Evolutionary conservation across 2,113 vertebrate genomes (phyloP).

Genomic region (Takifugu bimaculatus): DNA sequence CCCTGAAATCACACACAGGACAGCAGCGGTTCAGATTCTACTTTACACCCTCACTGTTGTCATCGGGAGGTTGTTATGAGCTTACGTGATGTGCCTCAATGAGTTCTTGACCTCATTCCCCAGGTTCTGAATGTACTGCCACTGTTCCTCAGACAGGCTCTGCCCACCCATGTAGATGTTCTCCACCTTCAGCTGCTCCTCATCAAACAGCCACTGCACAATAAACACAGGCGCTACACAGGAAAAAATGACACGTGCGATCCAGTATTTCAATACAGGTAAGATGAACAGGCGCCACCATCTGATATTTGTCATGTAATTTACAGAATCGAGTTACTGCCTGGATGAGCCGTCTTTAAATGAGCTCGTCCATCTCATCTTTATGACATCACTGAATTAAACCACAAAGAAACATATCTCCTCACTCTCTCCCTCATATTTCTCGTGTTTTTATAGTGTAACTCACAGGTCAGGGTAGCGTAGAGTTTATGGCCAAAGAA

Average conservation of each 20-base stretch:
- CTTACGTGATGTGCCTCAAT: slow-evolving; percentile 78
- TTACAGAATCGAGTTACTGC: too few species aligned
- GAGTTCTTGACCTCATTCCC: slow-evolving; percentile 79
- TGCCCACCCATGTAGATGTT: slow-evolving; percentile 80
- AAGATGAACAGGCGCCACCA: neutral
- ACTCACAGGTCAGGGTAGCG: slow-evolving; percentile 78
- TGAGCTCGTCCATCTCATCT: too few species aligned
- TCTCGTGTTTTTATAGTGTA: neutral
- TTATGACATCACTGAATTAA: too few species aligned
- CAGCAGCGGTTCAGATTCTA: neutral
- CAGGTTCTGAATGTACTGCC: slow-evolving; percentile 81
- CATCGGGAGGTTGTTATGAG: neutral
- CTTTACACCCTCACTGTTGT: neutral
- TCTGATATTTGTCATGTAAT: too few species aligned
- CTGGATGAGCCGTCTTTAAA: too few species aligned
- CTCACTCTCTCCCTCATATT: too few species aligned
- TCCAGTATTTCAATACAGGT: neutral
- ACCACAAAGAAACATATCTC: too few species aligned
- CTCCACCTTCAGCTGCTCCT: slow-evolving; percentile 80
- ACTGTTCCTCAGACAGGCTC: slow-evolving; percentile 75
- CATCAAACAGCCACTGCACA: slow-evolving; percentile 83
- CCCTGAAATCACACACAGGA: slow-evolving; percentile 60
- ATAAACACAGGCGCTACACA: slow-evolving; percentile 78
- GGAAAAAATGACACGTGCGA: slow-evolving; percentile 2
- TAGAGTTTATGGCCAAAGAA: slow-evolving; percentile 80